Base-by-base conservation (phyloP, 1,140 invertebrate species). In the Agrypnia vestita region DNA sequence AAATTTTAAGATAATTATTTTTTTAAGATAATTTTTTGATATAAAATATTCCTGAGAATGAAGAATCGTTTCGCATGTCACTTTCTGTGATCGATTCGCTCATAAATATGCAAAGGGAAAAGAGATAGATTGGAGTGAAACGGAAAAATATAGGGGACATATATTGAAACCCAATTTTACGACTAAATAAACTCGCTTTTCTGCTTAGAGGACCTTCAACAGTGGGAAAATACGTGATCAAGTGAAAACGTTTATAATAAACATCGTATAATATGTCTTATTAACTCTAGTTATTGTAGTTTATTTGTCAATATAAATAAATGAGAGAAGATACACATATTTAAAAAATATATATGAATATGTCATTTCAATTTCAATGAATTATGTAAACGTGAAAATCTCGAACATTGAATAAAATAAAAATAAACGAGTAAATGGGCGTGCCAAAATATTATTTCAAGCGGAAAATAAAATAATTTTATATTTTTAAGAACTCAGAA, bases 121-220 rank as follows among this genome's bases (percentile, higher is more conserved):
- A 67, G 62, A 67, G 43, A 46, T 46, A 67, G 43, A 67, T 67
- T 67, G 35, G 35, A 67, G 62, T 67, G 15, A 17, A 56, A 44
- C 17, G 13, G 62, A 15, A 43, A 25, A 15, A 67, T 43, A 17
- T 67, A 9, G 13, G 62, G 43, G 62, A 67, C 62, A 67, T 67
- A 12, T 59, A 67, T 67, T 67, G 62, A 53, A 71, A 71, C 67
- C 67, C 46, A 9, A 71, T 49, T 71, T 71, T 71, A 51, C 47
- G 46, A 71, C 17, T 49, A 53, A 71, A 71, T 51, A 47, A 71
- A 53, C 15, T 71, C 46, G 67, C 62, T 46, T 47, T 35, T 71
- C 61, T 35, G 25, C 35, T 43, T 51, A 71, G 12, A 49, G 47
- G 10, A 15, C 44, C 46, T 49, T 47, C 44, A 71, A 9, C 67